Percentiles rank a stretch among this genome's conserved stretches.
These are phyloP conservation scores for Acanthosepion pharaonis DNA, from an alignment of 2,888 invertebrate species.

Conservation along the genomic window DNA sequence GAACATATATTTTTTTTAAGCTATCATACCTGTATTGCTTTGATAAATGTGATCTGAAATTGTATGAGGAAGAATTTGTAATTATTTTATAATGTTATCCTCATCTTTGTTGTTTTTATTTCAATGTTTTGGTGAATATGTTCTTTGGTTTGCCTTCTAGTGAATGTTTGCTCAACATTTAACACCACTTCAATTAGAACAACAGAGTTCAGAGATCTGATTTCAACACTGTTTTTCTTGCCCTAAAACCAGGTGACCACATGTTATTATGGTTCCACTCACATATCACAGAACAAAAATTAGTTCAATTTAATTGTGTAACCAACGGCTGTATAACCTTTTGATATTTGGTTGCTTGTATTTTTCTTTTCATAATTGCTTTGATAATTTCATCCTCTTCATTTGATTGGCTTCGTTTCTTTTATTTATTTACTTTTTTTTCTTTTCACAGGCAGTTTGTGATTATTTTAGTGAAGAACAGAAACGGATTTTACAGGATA, in stretches of 20 bases:
- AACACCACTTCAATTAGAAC: background rate
- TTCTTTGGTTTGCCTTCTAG: no score
- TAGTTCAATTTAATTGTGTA: background rate
- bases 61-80: no score
- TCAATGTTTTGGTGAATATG: no score
- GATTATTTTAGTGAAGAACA: conserved; percentile 15
- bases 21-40: no score
- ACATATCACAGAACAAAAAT: background rate
- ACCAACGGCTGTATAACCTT: background rate
- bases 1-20: no score
- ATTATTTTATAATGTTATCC: no score
- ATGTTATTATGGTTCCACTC: background rate
- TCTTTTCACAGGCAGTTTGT: background rate
- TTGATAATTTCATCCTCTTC: background rate
- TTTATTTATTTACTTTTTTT: background rate
- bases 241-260: background rate
- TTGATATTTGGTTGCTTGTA: background rate
- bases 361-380: background rate
- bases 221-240: background rate
- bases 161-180: background rate
- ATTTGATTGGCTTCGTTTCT: background rate
- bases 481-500: background rate
- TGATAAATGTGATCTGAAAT: no score
- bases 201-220: background rate
- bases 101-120: no score